Evolutionary conservation across 2,888 invertebrate species (phyloP).

Genomic region (Leucophora obtusa): DNA sequence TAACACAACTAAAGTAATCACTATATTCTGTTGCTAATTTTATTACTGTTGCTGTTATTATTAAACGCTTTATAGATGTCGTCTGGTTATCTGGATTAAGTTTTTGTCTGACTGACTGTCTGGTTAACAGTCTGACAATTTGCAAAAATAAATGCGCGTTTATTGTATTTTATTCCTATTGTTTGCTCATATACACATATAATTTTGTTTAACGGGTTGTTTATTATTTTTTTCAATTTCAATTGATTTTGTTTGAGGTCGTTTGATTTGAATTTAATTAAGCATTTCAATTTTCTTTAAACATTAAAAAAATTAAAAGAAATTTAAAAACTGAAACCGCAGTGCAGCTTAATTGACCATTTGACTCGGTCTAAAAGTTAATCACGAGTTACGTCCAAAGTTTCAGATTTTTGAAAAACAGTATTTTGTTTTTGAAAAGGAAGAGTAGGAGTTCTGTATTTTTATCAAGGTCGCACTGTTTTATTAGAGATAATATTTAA

Average conservation of each 20-base stretch:
- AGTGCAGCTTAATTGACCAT: no score
- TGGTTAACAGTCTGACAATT: slow-evolving; percentile 24
- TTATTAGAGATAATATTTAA: no score
- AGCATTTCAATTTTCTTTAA: no score
- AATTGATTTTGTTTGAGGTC: not conserved
- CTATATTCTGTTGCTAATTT: slow-evolving; percentile 46
- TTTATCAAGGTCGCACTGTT: no score
- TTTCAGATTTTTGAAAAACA: no score
- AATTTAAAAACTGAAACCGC: no score
- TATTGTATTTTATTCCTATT: slow-evolving; percentile 9
- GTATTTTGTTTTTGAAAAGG: no score
- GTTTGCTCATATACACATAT: not conserved
- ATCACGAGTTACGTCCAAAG: no score
- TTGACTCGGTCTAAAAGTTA: no score
- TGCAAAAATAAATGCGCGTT: slow-evolving; percentile 35
- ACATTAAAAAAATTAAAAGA: no score
- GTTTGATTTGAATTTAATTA: not conserved
- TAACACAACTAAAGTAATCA: slow-evolving; percentile 25
- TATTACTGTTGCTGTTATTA: slow-evolving; percentile 15
- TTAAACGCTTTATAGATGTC: slow-evolving; percentile 66
- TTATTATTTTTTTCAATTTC: not conserved
- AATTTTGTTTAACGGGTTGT: slow-evolving; percentile 12
- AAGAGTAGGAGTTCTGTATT: no score
- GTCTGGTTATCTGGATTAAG: slow-evolving; percentile 32
- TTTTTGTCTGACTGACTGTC: slow-evolving; percentile 1